Evolutionary conservation across 2,113 vertebrate genomes (phyloP).

Genomic region (Fukomys damarensis): DNA sequence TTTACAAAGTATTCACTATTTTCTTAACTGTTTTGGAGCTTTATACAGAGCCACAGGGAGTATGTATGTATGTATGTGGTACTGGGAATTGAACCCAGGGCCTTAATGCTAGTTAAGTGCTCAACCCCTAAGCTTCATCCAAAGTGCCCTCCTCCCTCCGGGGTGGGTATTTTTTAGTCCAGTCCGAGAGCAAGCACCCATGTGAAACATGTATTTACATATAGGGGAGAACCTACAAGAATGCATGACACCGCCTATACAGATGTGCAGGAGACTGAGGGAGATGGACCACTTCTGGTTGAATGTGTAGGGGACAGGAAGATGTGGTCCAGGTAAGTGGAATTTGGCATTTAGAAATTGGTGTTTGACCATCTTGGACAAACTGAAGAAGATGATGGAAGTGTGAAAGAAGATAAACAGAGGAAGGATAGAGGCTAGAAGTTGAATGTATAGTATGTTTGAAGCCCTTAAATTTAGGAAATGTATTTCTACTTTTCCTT

Average conservation of each 20-base stretch:
- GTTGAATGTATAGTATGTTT: background rate
- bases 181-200: background rate
- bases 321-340: background rate
- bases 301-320: background rate
- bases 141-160: background rate
- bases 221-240: background rate
- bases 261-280: background rate
- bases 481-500: background rate
- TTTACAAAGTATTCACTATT: slow-evolving; percentile 41
- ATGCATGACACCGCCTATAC: background rate
- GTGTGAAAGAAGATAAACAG: background rate
- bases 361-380: background rate
- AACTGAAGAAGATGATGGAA: background rate
- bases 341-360: background rate
- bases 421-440: background rate
- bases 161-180: background rate
- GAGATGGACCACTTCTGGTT: too few species aligned
- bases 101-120: background rate
- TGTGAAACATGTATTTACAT: background rate
- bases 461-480: background rate
- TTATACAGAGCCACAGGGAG: background rate
- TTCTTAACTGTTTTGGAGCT: background rate
- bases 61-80: background rate
- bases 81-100: background rate
- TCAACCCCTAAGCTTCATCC: background rate